Conservation (phyloP, 1,140 invertebrate genomes). For the Cydia strobilella region DNA sequence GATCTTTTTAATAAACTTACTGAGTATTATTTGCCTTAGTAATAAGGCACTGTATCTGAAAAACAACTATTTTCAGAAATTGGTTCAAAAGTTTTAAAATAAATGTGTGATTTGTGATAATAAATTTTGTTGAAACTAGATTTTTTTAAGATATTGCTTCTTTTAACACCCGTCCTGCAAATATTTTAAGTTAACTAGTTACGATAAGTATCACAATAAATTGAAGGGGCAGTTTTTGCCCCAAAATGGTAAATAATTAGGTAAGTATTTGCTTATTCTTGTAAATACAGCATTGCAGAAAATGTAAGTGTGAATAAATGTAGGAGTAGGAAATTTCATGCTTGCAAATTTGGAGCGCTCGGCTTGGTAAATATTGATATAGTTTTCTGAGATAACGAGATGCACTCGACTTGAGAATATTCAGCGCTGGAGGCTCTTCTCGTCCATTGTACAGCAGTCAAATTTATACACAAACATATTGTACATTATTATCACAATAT, state of each 20-base stretch:
- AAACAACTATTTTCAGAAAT: not conserved
- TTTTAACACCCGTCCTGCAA: too few species aligned
- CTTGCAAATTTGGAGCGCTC: slow-evolving; percentile 38
- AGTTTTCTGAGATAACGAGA: slow-evolving; percentile 49
- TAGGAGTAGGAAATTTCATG: slow-evolving; percentile 4
- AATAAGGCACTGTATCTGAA: not conserved
- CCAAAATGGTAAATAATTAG: not conserved
- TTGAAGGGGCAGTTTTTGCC: not conserved
- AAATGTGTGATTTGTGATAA: too few species aligned
- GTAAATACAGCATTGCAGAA: not conserved
- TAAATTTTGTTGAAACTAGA: too few species aligned
- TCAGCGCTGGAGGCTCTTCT: slow-evolving; percentile 35
- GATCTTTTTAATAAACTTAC: not conserved
- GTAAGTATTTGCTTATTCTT: not conserved
- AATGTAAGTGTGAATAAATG: slow-evolving; percentile 14
- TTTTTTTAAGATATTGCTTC: too few species aligned
- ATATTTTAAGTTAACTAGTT: too few species aligned
- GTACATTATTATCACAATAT: slow-evolving; percentile 8
- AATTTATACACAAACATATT: not conserved
- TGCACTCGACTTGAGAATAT: slow-evolving; percentile 46
- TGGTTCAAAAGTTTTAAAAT: too few species aligned
- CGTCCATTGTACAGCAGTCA: slow-evolving; percentile 22
- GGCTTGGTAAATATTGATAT: slow-evolving; percentile 45
- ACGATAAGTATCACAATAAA: not conserved
- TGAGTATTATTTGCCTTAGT: not conserved